Percentiles rank a stretch among this genome's conserved stretches.
Conservation (phyloP, 2,797 vertebrate species). For the Alcedo quadribrachys region DNA sequence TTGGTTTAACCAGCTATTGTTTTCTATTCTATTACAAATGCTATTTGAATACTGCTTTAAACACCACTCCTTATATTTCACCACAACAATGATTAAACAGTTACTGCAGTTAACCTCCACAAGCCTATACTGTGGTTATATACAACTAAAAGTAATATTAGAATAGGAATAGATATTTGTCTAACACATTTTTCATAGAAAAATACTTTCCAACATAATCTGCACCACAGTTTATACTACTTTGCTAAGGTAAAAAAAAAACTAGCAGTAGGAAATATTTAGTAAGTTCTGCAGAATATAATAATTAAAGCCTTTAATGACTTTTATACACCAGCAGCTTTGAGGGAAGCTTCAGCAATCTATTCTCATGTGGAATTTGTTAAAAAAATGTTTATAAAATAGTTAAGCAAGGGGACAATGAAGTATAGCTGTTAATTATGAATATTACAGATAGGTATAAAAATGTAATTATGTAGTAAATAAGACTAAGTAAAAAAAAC, state of each 20-base stretch:
- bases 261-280: background rate
- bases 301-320: background rate
- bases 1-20: background rate
- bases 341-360: background rate
- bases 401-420: background rate
- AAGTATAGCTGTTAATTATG: background rate
- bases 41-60: background rate
- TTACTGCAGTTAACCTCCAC: background rate
- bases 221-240: background rate
- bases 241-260: background rate
- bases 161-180: background rate
- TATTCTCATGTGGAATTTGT: background rate
- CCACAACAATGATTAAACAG: background rate
- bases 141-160: background rate
- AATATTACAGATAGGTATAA: background rate
- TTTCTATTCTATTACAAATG: background rate
- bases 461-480: background rate
- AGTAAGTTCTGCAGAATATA: background rate
- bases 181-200: background rate
- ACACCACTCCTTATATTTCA: background rate
- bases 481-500: background rate
- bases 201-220: background rate
- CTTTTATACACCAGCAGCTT: background rate
- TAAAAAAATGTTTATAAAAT: background rate
- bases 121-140: background rate